Base-by-base conservation (phyloP, 2,888 invertebrate genomes). In the Leptinotarsa tumamoca region DNA sequence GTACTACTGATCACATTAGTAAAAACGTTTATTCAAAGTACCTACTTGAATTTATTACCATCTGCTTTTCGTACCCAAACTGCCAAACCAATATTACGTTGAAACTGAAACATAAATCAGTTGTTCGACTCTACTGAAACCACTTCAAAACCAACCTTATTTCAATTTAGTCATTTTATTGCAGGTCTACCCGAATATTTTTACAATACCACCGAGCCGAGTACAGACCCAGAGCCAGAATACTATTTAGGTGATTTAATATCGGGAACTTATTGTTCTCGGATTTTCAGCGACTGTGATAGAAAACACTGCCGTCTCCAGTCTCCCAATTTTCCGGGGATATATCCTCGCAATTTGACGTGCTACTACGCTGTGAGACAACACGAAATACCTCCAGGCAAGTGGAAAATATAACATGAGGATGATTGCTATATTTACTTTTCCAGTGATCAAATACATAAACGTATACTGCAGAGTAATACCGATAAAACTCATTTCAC, bases 211-310 rank as follows among this genome's bases (percentile, higher is more conserved):
- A 78, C 80, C 54, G 80, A 81, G 27, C 78, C 80, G 54, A 71
- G 66, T 63, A 43, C 67, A 13, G 73, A 73, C 50, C 80, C 81
- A 50, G 75, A 79, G 87, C 79, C 80, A 18, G 92, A 93, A 86
- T 93, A 93, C 90, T 94, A 94, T 90, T 90, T 94, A 87, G 96
- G 97, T 83, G 96, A 96, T 88, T 92, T 96, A 87, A 96, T 97
- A 89, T 93, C 95, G 66, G 96, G 96, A 84, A 96, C 96, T 80
- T 96, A 96, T 90, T 97, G 97, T 90, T 96, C 96, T 77, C 92
- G 96, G 82, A 95, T 96, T 89, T 96, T 95, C 91, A 96, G 95
- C 89, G 95, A 96, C 90, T 97, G 97, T 89, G 96, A 96, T 91
- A 94, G 93, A 89, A 95, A 95, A 90, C 93, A 93, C 84, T 97